phyloP scores from a whole-genome alignment of 2,888 invertebrate genomes.

The Tenthredo amoena region DNA sequence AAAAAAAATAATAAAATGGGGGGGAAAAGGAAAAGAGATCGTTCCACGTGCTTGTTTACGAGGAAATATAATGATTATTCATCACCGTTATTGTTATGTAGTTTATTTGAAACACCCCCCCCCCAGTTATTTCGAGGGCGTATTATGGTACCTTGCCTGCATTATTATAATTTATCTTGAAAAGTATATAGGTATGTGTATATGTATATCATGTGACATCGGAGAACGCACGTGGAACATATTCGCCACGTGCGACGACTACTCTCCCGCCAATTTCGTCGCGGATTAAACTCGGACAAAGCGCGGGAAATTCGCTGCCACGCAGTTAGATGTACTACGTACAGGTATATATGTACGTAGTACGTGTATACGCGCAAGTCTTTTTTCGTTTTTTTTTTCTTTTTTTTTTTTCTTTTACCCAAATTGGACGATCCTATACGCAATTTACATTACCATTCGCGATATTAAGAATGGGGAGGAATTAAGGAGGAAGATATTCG shows the following conservation, averaged over 20 bases:
- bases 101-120: not conserved
- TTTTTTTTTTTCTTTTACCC: too few species aligned
- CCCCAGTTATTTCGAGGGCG: not conserved
- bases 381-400: too few species aligned
- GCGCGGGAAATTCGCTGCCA: constrained; percentile 6
- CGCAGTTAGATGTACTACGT: not conserved
- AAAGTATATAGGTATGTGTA: not conserved
- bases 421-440: too few species aligned
- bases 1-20: not conserved
- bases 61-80: not conserved
- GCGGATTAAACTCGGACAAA: constrained; percentile 12
- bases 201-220: not conserved
- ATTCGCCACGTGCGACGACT: not conserved
- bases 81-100: not conserved
- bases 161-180: too few species aligned
- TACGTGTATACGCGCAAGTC: too few species aligned
- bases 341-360: not conserved
- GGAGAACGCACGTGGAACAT: constrained; percentile 27
- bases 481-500: not conserved
- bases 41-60: not conserved
- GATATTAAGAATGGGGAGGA: not conserved
- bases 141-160: not conserved
- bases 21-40: too few species aligned
- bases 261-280: constrained; percentile 22
- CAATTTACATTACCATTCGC: too few species aligned